A percentile compares a stretch with the other conserved stretches of the same genome.
phyloP scores from a whole-genome alignment of 2,797 vertebrate species.

The Platyrinchus mystaceus region DNA sequence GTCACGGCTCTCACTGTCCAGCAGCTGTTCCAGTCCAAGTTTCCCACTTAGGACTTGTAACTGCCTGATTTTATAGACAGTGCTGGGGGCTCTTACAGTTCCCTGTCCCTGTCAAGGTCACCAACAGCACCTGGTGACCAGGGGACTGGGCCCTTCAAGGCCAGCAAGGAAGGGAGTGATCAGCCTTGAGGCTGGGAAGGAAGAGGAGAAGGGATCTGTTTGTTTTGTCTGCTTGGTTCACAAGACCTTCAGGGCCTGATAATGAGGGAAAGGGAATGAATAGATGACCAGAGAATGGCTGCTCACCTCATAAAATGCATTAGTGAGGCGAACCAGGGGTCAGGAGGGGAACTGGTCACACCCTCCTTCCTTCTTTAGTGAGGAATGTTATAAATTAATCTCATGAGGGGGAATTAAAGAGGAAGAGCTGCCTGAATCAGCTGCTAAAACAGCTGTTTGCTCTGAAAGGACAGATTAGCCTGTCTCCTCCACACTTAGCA shows the following conservation, averaged over 20 bases:
- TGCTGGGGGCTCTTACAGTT: neutral
- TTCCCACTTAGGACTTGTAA: neutral
- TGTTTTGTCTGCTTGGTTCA: neutral
- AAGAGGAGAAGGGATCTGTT: neutral
- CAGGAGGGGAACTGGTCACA: neutral
- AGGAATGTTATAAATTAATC: neutral
- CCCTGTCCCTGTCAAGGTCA: neutral
- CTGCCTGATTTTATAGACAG: neutral
- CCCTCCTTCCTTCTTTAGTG: neutral
- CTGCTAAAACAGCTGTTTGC: neutral
- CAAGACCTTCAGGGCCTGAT: neutral
- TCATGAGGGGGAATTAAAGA: neutral
- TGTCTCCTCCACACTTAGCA: neutral
- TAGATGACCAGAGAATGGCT: neutral
- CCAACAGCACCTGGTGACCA: neutral
- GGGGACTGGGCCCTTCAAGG: neutral
- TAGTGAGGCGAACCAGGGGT: neutral
- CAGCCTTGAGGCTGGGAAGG: neutral
- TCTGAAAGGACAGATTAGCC: neutral
- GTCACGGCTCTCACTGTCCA: neutral
- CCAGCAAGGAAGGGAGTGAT: neutral
- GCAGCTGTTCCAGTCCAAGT: neutral
- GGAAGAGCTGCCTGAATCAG: neutral
- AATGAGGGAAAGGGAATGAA: neutral
- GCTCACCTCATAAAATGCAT: neutral